Base-by-base conservation (phyloP, 2,888 invertebrate genomes). In the Lepidochrysops patricia region DNA sequence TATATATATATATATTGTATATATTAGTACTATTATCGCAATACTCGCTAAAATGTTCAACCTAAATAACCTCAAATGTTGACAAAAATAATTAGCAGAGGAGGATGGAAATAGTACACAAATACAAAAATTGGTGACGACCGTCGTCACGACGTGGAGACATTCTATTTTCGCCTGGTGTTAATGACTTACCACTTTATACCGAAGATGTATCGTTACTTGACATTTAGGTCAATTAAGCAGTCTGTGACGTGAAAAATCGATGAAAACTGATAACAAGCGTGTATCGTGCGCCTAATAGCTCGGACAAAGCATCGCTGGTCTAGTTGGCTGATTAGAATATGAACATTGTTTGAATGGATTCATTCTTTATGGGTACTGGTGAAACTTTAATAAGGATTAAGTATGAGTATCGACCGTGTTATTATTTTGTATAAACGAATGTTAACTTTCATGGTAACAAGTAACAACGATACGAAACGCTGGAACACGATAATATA, bases 191-290 rank as follows among this genome's bases (percentile, higher is more conserved):
- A 75, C 71, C 71, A 66, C 73, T 66, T 64, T 59, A 64, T 60
- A 60, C 57, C 58, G 63, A 62, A 62, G 61, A 62, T 62, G 58
- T 61, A 69, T 69, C 68, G 70, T 71, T 72, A 72, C 74, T 79
- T 80, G 79, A 80, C 81, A 84, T 84, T 80, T 81, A 74, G 82
- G 81, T 82, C 82, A 75, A 69, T 73, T 79, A 77, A 77, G 77
- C 73, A 43, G 43, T 43, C 43, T 69, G 70, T 71, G 73, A 72
- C 67, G 70, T 66, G 43, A 43, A 43, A 43, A 43, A 43, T 43
- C 43, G 43, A 43, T 43, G 43, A 19, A 23, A 12, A 43, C 43
- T 4, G 43, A 43, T 43, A 43, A 23, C 43, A 43, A 19, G 43
- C 43, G 19, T 43, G 43, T 43, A 43, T 15, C 19, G 43, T 3